Evolutionary conservation across 2,888 invertebrate genomes (phyloP), one percentile per base, ranked within the genome.

Genomic region (Papilio gigon): DNA sequence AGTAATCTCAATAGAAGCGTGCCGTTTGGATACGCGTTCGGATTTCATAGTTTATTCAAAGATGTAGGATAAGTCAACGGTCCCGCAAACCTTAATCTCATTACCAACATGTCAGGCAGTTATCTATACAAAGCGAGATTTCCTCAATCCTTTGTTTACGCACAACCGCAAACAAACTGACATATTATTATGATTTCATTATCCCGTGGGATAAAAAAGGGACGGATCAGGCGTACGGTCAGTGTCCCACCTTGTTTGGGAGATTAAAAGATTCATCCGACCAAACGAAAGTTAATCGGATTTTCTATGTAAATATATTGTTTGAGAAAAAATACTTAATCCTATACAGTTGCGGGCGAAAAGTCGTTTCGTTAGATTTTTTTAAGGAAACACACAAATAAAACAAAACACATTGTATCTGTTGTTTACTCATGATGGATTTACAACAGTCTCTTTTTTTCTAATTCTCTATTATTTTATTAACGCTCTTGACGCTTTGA

Each of bases 221-320:
- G 75, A 74, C 73, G 76, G 73, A 78, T 77, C 77, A 81, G 83
- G 81, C 80, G 83, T 81, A 77, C 75, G 76, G 60, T 73, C 73
- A 74, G 70, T 73, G 76, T 82, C 83, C 83, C 86, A 81, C 84
- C 77, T 77, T 75, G 74, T 76, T 74, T 70, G 72, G 71, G 74
- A 83, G 80, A 83, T 84, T 80, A 84, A 79, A 77, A 79, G 79
- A 77, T 53, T 80, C 79, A 80, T 77, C 80, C 77, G 78, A 77
- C 77, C 68, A 50, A 80, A 85, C 79, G 78, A 79, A 81, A 84
- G 83, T 79, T 88, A 89, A 89, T 87, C 86, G 84, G 85, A 88
- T 89, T 88, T 85, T 79, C 83, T 82, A 81, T 85, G 84, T 86
- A 83, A 85, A 82, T 78, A 80, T 84, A 83, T 87, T 88, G 86